A percentile compares a stretch with the other conserved stretches of the same genome.
Evolutionary conservation across 2,888 invertebrate genomes (phyloP).

Genomic region (Pristionchus japonicus): DNA sequence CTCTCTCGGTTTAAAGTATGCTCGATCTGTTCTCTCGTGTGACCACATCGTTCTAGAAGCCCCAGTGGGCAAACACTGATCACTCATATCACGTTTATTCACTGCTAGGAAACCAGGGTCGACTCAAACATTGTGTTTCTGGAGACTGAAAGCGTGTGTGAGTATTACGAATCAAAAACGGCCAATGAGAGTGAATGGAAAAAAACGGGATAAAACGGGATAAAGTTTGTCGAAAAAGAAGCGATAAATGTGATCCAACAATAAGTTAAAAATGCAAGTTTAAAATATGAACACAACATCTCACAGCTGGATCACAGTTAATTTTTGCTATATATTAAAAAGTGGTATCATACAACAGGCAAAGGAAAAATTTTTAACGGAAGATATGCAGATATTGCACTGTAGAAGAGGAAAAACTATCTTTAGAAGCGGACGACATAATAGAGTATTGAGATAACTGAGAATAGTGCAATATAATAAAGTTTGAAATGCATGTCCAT

Average conservation of each 20-base stretch:
- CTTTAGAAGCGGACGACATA: too few relatives aligned
- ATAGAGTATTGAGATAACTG: background rate
- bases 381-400: background rate
- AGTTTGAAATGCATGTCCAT: background rate
- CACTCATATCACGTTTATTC: background rate
- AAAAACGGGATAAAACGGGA: background rate
- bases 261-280: background rate
- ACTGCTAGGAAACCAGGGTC: background rate
- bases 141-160: too few relatives aligned
- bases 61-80: background rate
- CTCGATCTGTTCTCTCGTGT: background rate
- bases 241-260: background rate
- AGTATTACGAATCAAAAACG: too few relatives aligned
- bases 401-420: background rate
- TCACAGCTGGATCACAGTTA: conserved; percentile 13
- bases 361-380: background rate
- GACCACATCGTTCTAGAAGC: background rate
- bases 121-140: background rate
- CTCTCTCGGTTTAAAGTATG: background rate
- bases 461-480: background rate
- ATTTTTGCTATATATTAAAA: background rate
- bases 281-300: too few relatives aligned
- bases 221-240: background rate
- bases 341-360: background rate
- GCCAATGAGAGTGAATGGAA: too few relatives aligned